Evolutionary conservation across 2,888 invertebrate species (phyloP).

Genomic region (Netelia inedita): DNA sequence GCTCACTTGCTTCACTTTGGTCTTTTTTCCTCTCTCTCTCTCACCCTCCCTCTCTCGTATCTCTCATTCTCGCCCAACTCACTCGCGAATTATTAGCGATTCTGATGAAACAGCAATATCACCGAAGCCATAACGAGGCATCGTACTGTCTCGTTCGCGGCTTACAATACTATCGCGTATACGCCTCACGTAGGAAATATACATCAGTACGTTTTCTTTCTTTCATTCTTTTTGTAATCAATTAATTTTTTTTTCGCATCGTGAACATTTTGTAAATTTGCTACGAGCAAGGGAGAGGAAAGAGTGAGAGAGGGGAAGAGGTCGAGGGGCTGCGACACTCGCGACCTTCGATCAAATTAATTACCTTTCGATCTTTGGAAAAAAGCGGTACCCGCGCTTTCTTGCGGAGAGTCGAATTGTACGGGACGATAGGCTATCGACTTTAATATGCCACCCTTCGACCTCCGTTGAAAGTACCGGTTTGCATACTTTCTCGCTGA

Average conservation of each 20-base stretch:
- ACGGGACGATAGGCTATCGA: constrained; percentile 83
- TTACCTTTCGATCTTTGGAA: constrained; percentile 84
- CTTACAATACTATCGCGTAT: constrained; percentile 80
- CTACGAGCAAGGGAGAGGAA: background rate
- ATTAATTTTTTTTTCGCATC: background rate
- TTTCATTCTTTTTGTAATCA: constrained; percentile 2
- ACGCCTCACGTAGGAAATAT: background rate
- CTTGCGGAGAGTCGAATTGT: constrained; percentile 84
- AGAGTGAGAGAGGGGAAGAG: constrained; percentile 18
- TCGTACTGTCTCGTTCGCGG: constrained; percentile 71
- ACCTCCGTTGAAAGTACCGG: constrained; percentile 84
- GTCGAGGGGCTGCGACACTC: constrained; percentile 33
- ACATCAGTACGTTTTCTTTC: background rate
- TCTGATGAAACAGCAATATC: constrained; percentile 83
- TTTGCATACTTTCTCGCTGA: constrained; percentile 83
- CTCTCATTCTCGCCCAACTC: constrained; percentile 25
- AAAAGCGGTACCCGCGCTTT: constrained; percentile 84
- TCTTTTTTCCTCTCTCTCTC: constrained; percentile 1
- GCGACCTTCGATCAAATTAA: constrained; percentile 66
- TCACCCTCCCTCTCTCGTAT: constrained; percentile 46
- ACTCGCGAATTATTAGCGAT: constrained; percentile 78
- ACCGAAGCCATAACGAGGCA: constrained; percentile 82
- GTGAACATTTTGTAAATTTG: background rate
- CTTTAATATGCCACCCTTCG: constrained; percentile 83
- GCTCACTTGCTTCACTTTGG: background rate